Conservation (phyloP, 2,888 invertebrate genomes). For the Conomelus anceps region DNA sequence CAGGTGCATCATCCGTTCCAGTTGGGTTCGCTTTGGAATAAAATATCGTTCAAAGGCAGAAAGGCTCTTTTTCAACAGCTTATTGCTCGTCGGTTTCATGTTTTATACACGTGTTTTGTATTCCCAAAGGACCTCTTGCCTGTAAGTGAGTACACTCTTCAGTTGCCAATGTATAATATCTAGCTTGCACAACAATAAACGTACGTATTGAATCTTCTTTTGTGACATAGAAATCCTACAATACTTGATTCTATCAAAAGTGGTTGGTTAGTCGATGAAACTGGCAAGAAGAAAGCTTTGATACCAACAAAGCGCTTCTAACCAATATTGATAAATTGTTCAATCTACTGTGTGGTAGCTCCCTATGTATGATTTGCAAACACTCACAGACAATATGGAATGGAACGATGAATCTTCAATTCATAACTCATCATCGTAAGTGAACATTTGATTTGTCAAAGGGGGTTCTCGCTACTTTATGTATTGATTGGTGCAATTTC, state of each 20-base stretch:
- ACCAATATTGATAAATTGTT: background rate
- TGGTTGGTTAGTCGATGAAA: background rate
- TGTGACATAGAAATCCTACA: background rate
- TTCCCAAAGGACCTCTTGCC: too few species aligned
- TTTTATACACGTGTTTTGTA: background rate
- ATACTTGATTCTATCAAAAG: background rate
- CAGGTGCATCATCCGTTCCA: background rate
- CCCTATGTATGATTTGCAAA: background rate
- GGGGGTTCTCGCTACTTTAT: background rate
- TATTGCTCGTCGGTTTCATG: background rate
- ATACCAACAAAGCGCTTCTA: background rate
- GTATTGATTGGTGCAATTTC: background rate
- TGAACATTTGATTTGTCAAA: background rate
- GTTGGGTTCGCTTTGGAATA: background rate
- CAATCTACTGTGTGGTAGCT: background rate
- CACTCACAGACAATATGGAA: background rate
- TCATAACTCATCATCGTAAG: background rate
- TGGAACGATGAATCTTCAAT: background rate
- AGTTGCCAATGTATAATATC: background rate
- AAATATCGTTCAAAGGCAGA: background rate
- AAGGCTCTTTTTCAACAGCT: too few species aligned
- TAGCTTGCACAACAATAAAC: background rate
- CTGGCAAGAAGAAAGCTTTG: background rate
- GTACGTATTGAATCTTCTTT: background rate
- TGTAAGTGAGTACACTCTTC: background rate